Conservation (phyloP, 2,888 invertebrate genomes). For the Ophion costatus region DNA sequence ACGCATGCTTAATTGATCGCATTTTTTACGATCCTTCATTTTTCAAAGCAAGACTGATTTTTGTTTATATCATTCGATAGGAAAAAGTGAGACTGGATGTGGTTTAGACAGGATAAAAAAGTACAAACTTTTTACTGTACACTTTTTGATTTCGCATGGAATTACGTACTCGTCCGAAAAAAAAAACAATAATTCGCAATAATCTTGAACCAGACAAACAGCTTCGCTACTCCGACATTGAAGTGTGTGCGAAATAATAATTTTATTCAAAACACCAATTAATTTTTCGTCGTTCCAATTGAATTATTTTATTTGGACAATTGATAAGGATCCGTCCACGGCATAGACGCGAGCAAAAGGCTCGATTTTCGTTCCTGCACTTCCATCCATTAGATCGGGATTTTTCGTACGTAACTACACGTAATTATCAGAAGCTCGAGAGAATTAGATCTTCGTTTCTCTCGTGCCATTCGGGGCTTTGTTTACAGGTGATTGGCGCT, state of each 20-base stretch:
- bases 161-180: too few species aligned
- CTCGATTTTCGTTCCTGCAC: background rate
- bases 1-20: too few species aligned
- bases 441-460: conserved; percentile 28
- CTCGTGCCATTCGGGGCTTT: conserved; percentile 6
- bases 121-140: too few species aligned
- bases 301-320: conserved; percentile 52
- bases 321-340: conserved; percentile 1
- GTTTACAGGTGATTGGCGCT: conserved; percentile 75
- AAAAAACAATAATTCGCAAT: too few species aligned
- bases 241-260: background rate
- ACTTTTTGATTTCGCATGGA: too few species aligned
- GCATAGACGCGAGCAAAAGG: conserved; percentile 5
- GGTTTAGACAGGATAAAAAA: too few species aligned
- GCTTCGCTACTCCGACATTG: background rate
- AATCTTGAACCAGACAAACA: background rate
- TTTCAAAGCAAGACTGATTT: too few species aligned
- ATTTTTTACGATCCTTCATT: too few species aligned
- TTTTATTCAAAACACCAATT: background rate
- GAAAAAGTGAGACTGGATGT: too few species aligned
- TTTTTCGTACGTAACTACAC: background rate
- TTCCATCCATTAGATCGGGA: conserved; percentile 16
- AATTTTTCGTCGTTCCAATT: conserved; percentile 16
- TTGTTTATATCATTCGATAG: too few species aligned
- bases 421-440: conserved; percentile 29